phyloP scores from a whole-genome alignment of 2,888 invertebrate species.

The Hoplodrina ambigua region DNA sequence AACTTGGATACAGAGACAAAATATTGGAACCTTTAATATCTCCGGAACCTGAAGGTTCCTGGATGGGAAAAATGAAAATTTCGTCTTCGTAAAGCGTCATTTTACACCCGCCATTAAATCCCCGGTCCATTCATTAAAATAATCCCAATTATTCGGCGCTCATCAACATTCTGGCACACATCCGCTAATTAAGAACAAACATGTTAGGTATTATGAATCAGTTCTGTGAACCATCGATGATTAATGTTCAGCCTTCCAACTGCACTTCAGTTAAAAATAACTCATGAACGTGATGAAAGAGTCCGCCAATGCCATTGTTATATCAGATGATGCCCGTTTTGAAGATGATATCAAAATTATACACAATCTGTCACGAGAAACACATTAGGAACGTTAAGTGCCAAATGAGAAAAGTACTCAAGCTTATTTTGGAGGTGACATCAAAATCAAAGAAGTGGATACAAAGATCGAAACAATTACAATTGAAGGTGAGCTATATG shows the following conservation, averaged over 20 bases:
- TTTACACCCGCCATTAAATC: not conserved
- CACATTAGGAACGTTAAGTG: constrained; percentile 3
- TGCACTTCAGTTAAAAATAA: constrained; percentile 66
- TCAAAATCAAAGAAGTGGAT: constrained; percentile 3
- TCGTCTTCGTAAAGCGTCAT: too few species aligned
- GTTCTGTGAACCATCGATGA: constrained; percentile 58
- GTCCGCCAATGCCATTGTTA: constrained; percentile 61
- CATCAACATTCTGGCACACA: constrained; percentile 54
- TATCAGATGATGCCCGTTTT: constrained; percentile 35
- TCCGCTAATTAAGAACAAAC: constrained; percentile 49
- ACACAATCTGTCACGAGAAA: constrained; percentile 12
- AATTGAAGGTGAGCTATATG: not conserved
- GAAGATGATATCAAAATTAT: constrained; percentile 41
- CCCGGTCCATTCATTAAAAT: constrained; percentile 10
- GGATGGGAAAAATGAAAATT: too few species aligned
- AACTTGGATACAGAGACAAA: too few species aligned
- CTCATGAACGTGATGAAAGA: constrained; percentile 55
- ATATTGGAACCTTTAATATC: too few species aligned
- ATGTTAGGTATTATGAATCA: constrained; percentile 54
- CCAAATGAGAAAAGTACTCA: constrained; percentile 32
- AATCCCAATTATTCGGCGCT: constrained; percentile 41
- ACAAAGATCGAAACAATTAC: constrained; percentile 5
- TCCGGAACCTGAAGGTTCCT: too few species aligned
- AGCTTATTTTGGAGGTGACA: constrained; percentile 19
- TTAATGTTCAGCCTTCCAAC: constrained; percentile 56